Conservation (phyloP, 2,797 vertebrate species). For the Hippocampus kuda region DNA sequence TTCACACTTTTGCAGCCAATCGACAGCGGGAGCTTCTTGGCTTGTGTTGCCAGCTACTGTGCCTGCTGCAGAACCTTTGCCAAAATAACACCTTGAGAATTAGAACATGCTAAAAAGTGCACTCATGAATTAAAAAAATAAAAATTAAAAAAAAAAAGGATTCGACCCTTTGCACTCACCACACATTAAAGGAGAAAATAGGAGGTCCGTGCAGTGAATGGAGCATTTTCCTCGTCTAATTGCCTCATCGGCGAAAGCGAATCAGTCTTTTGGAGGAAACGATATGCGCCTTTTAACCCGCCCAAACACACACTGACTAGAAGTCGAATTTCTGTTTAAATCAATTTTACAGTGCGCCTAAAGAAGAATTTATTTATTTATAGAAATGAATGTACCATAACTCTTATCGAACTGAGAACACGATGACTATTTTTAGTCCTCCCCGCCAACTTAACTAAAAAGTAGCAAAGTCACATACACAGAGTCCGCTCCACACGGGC, state of each 20-base stretch:
- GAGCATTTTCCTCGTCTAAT: not conserved
- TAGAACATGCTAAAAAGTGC: not conserved
- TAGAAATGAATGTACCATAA: no score
- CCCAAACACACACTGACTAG: not conserved
- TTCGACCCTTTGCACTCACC: not conserved
- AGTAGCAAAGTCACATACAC: constrained; percentile 72
- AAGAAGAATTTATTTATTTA: no score
- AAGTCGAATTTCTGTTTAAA: not conserved
- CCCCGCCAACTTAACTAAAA: not conserved
- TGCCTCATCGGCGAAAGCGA: not conserved
- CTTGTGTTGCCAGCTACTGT: not conserved
- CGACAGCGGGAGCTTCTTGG: not conserved
- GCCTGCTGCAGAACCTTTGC: not conserved
- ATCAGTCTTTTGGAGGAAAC: not conserved
- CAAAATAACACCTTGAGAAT: not conserved
- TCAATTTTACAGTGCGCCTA: no score
- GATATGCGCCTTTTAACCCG: not conserved
- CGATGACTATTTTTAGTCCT: not conserved
- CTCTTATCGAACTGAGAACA: no score
- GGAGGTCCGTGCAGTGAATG: not conserved
- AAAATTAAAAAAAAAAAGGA: not conserved
- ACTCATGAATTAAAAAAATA: not conserved
- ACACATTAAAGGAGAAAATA: not conserved
- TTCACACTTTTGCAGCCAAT: not conserved
- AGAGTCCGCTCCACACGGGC: constrained; percentile 98